Conservation (phyloP, 2,113 vertebrate species). For the Gopherus flavomarginatus region DNA sequence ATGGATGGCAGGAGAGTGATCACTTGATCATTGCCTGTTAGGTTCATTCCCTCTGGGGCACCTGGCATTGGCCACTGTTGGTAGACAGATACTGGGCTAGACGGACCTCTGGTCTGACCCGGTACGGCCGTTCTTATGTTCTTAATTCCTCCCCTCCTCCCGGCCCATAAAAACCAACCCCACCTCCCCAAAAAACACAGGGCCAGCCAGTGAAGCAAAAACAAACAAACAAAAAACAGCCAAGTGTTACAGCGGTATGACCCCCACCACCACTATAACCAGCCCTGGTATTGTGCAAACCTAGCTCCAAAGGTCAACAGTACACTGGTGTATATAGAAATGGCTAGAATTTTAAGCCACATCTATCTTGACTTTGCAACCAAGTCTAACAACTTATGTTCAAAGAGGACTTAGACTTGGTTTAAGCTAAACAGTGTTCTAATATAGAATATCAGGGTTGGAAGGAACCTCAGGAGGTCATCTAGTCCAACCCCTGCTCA, state of each 20-base stretch:
- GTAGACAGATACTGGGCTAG: no score
- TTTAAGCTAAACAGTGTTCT: neutral
- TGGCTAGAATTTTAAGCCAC: neutral
- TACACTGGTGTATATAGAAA: rapidly evolving
- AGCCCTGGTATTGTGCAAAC: neutral
- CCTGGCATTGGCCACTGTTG: no score
- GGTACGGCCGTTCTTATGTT: no score
- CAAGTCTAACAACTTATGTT: neutral
- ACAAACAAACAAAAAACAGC: neutral
- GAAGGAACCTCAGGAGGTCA: no score
- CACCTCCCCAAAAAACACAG: neutral
- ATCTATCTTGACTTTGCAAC: rapidly evolving
- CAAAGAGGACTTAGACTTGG: neutral
- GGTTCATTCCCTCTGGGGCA: no score
- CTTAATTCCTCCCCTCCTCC: no score
- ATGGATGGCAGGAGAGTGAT: no score
- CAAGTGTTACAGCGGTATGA: neutral
- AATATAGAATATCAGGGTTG: neutral
- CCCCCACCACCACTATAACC: neutral
- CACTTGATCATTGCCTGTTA: no score
- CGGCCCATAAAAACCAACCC: no score
- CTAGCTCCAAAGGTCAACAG: neutral
- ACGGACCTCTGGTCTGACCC: no score
- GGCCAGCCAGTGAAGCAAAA: neutral
- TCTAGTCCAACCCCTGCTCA: no score